Evolutionary conservation across 2,888 invertebrate species (phyloP).

Genomic region (Pyrgus malvae): DNA sequence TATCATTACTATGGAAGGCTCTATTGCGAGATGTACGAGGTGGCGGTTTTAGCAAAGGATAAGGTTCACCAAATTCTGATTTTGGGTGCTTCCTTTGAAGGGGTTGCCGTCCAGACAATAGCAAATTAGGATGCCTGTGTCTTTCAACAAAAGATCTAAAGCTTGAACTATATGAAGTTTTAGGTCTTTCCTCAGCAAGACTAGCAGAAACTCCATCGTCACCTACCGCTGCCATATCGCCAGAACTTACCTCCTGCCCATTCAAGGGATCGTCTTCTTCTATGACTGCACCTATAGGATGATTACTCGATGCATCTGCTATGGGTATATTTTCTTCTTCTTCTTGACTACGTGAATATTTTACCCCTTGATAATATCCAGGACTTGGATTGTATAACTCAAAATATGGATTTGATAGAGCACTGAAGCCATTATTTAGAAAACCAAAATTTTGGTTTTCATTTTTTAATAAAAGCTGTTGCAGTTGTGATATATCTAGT

Average conservation of each 20-base stretch:
- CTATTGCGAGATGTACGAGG: slow-evolving; percentile 50
- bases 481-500: slow-evolving; percentile 63
- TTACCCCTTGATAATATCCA: slow-evolving; percentile 65
- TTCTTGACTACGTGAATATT: slow-evolving; percentile 76
- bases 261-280: slow-evolving; percentile 63
- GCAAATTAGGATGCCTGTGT: slow-evolving; percentile 56
- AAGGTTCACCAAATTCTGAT: slow-evolving; percentile 59
- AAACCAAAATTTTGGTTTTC: slow-evolving; percentile 52
- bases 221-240: slow-evolving; percentile 52
- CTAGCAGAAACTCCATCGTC: slow-evolving; percentile 47
- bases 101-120: slow-evolving; percentile 49
- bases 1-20: slow-evolving; percentile 44
- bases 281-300: slow-evolving; percentile 75
- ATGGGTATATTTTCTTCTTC: slow-evolving; percentile 73
- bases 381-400: slow-evolving; percentile 57
- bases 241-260: slow-evolving; percentile 50
- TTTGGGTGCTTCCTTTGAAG: slow-evolving; percentile 63
- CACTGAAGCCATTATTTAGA: slow-evolving; percentile 51
- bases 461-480: slow-evolving; percentile 61
- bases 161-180: slow-evolving; percentile 45
- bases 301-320: slow-evolving; percentile 64
- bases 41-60: slow-evolving; percentile 71
- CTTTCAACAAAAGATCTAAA: slow-evolving; percentile 50
- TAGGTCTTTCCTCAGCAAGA: slow-evolving; percentile 54
- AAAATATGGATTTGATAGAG: slow-evolving; percentile 56